phyloP scores from a whole-genome alignment of 1,140 invertebrate genomes.

The Bemisia tabaci region DNA sequence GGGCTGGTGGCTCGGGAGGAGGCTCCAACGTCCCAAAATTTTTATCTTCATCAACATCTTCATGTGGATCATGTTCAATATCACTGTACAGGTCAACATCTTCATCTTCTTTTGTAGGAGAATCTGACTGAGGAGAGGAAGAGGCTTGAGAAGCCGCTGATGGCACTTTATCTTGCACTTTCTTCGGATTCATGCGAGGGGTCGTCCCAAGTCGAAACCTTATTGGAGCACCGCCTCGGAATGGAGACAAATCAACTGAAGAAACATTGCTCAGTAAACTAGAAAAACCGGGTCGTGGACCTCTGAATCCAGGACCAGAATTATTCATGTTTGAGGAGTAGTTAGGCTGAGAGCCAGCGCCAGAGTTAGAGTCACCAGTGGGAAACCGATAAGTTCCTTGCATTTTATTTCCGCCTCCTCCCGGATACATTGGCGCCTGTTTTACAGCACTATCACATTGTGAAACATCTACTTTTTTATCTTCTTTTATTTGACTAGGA shows the following conservation, averaged over 20 bases:
- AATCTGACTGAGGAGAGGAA: slow-evolving; percentile 24
- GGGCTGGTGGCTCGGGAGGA: slow-evolving; percentile 40
- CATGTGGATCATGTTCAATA: slow-evolving; percentile 30
- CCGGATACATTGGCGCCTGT: slow-evolving; percentile 46
- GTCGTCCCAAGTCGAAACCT: slow-evolving; percentile 12
- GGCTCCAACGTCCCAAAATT: slow-evolving; percentile 24
- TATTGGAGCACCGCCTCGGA: slow-evolving; percentile 10
- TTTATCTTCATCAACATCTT: slow-evolving; percentile 10
- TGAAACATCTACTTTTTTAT: not conserved
- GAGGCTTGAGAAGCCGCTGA: slow-evolving; percentile 10
- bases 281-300: slow-evolving; percentile 9
- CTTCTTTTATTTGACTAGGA: not conserved
- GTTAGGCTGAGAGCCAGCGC: slow-evolving; percentile 1
- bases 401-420: slow-evolving; percentile 27
- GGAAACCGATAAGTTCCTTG: slow-evolving; percentile 14
- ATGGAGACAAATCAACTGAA: slow-evolving; percentile 11
- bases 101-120: slow-evolving; percentile 26
- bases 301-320: slow-evolving; percentile 5
- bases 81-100: slow-evolving; percentile 40
- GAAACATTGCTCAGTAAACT: slow-evolving; percentile 10
- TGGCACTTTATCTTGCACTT: too few species aligned
- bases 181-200: slow-evolving; percentile 6
- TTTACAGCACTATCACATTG: not conserved
- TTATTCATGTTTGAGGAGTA: slow-evolving; percentile 1
- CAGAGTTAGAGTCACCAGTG: slow-evolving; percentile 12